Conservation (phyloP, 2,888 invertebrate species). For the Prostheceraeus crozeri region DNA sequence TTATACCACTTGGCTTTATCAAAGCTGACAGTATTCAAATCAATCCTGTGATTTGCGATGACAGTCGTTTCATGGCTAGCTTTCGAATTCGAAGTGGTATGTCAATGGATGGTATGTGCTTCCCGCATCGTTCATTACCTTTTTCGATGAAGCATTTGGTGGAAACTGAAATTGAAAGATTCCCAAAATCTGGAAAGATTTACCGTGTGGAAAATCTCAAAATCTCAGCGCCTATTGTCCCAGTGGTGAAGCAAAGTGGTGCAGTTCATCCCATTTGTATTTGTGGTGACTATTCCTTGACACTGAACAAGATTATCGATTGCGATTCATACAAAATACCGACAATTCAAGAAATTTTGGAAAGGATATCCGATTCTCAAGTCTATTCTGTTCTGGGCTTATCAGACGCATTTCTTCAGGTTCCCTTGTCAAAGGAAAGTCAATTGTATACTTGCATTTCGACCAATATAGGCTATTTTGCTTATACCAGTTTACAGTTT, state of each 20-base stretch:
- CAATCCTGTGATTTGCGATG: too few species aligned
- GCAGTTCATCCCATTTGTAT: conserved; percentile 21
- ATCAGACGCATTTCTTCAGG: conserved; percentile 27
- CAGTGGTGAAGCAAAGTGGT: conserved; percentile 31
- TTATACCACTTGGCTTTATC: too few species aligned
- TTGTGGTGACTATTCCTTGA: conserved; percentile 26
- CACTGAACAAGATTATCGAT: conserved; percentile 29
- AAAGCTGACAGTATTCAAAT: too few species aligned
- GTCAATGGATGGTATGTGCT: conserved; percentile 20
- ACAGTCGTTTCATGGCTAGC: conserved; percentile 1
- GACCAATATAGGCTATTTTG: conserved; percentile 32
- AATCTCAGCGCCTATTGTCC: conserved; percentile 29
- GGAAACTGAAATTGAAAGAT: conserved; percentile 24
- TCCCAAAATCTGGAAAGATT: conserved; percentile 7
- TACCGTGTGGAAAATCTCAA: conserved; percentile 27
- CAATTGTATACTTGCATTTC: conserved; percentile 31
- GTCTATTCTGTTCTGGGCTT: conserved; percentile 27
- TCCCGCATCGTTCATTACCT: conserved; percentile 11
- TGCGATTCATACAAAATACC: conserved; percentile 21
- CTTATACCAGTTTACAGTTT: conserved; percentile 32
- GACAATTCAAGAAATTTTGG: conserved; percentile 14
- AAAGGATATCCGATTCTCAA: conserved; percentile 4
- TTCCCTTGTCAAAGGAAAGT: conserved; percentile 11
- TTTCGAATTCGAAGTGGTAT: conserved; percentile 3
- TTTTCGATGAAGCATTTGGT: conserved; percentile 26